These are phyloP conservation scores for Lepilemur septentrionalis DNA, from an alignment of 2,797 vertebrate species.

Conservation along the genomic window DNA sequence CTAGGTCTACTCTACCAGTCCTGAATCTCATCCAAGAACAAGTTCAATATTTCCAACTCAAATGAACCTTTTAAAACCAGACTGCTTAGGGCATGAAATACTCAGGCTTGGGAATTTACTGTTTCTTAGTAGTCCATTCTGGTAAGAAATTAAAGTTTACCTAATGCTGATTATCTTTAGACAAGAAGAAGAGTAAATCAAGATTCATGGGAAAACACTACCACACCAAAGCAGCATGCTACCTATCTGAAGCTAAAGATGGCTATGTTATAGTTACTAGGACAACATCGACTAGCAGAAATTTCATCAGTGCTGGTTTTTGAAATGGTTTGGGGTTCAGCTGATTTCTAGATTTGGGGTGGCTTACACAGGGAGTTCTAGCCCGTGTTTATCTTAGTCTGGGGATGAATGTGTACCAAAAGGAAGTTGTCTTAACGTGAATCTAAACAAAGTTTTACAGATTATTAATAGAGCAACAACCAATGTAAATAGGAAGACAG, in stretches of 20 bases:
- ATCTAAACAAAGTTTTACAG: background rate
- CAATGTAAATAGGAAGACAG: background rate
- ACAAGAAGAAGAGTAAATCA: background rate
- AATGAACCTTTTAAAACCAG: slow-evolving; percentile 22
- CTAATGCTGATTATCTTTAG: background rate
- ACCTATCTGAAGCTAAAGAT: background rate
- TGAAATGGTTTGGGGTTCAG: background rate
- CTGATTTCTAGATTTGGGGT: background rate
- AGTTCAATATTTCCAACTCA: slow-evolving; percentile 20
- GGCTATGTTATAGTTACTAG: background rate
- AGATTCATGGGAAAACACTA: background rate
- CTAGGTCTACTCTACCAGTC: background rate
- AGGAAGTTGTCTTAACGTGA: slow-evolving; percentile 14
- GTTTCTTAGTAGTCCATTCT: background rate
- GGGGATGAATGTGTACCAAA: background rate
- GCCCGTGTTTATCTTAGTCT: background rate
- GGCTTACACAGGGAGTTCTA: background rate
- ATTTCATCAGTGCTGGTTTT: background rate
- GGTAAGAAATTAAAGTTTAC: slow-evolving; percentile 22
- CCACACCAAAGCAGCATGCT: background rate
- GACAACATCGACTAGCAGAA: background rate
- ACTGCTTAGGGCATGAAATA: background rate
- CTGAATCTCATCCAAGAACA: background rate
- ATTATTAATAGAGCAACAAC: slow-evolving; percentile 1
- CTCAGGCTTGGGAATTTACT: background rate